Evolutionary conservation across 2,113 vertebrate genomes (phyloP).

Genomic region (Corythaixoides concolor): DNA sequence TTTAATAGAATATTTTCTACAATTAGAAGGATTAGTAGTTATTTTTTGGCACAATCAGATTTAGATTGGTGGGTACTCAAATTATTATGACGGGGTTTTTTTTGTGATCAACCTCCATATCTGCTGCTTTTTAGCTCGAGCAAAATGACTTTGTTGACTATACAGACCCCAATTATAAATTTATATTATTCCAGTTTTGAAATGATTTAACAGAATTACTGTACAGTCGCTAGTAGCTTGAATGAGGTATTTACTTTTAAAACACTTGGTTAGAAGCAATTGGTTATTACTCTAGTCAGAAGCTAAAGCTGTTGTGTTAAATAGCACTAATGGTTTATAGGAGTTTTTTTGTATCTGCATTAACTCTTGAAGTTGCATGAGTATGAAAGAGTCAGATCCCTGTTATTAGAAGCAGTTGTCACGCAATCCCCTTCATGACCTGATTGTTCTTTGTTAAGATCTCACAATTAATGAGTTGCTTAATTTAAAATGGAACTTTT

Average conservation of each 20-base stretch:
- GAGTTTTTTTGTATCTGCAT: background rate
- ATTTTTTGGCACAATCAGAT: background rate
- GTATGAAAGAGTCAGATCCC: background rate
- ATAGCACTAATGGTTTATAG: background rate
- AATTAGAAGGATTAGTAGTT: background rate
- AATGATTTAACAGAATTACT: background rate
- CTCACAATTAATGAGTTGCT: background rate
- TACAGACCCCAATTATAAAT: background rate
- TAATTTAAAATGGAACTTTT: background rate
- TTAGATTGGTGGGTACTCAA: background rate
- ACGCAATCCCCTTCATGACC: background rate
- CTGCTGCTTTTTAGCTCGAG: background rate
- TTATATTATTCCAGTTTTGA: background rate
- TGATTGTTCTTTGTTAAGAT: background rate
- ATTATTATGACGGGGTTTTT: background rate
- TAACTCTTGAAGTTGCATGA: background rate
- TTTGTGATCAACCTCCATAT: fast-evolving
- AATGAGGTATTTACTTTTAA: background rate
- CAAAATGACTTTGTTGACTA: background rate
- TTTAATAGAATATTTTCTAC: background rate
- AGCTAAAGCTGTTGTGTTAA: background rate
- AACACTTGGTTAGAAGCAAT: fast-evolving
- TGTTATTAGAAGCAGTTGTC: background rate
- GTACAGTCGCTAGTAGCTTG: background rate
- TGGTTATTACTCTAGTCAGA: background rate